Base-by-base conservation (phyloP, 2,888 invertebrate species). In the Chymomyza amoena region DNA sequence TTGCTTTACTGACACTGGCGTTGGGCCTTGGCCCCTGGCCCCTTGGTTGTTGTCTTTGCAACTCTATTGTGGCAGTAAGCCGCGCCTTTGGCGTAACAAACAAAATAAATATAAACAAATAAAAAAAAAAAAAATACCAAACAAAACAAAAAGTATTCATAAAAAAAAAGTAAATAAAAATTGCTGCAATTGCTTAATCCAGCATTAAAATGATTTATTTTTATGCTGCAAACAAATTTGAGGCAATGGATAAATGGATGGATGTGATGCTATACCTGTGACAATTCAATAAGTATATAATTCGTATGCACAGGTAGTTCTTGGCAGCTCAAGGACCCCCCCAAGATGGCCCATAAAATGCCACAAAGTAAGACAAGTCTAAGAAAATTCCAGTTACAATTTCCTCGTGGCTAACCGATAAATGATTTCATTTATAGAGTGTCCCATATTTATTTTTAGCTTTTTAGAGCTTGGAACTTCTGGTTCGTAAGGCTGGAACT, bases 101-200 rank as follows among this genome's bases (percentile, higher is more conserved):
- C 39, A 45, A 45, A 45, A 45, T 45, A 45, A 45, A 13, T 45
- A 39, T 9, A 39, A 6, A 45, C 13, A 45, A 45, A 45, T 6
- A 45, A 45, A 25, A 25, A 45, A 45, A 45, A 45, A n/a, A n/a
- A n/a, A n/a, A n/a, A n/a, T 45, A 45, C 4, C 39, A 45, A 54
- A 20, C 18, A 54, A 54, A 54, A 54, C 9, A 54, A 57, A 52
- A 56, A 54, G 67, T 54, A 61, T 67, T 62, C 66, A 70, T 66
- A 70, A 70, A 70, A 64, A 59, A 59, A 59, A 59, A 64, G 67
- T 61, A 59, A 67, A 70, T 70, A 70, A 70, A 70, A 70, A 61
- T 67, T 70, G 66, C 67, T 56, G 39, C 66, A 68, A 71, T 71
- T 71, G 70, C 70, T 71, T 71, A 71, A 71, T 71, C 68, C 64